Evolutionary conservation across 2,113 vertebrate species (phyloP), one percentile per base, ranked within the genome.

Genomic region (Pterocles gutturalis): DNA sequence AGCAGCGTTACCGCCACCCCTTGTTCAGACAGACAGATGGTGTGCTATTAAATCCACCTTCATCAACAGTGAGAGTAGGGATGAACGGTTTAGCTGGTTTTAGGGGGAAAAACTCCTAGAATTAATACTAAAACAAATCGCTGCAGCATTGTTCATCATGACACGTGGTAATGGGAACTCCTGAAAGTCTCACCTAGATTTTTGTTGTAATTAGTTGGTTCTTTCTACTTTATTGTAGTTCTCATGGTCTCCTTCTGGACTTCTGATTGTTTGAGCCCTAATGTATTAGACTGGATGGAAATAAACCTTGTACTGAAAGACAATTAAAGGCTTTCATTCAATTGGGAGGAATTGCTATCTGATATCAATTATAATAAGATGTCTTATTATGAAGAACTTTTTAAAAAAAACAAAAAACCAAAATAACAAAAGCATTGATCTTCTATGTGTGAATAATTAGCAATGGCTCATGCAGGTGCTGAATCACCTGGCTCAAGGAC

Each of bases 11-110:
- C 28, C 11, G 34, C 51, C 22, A 19, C 21, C 78, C 80, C 64
- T 90, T 92, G n/a, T 77, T 93, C 46, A 85, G 65, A 17, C 16
- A 57, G 83, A 75, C 93, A 96, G 93, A 96, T 95, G 94, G 91
- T 76, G 51, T 53, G 38, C 72, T 65, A 5, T 78, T 88, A 87
- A 96, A 92, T 95, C 83, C 54, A 78, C 90, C 89, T 38, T 96
- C 53, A 76, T 90, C 83, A 69, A 7, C 38, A 69, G 75, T n/a
- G 46, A 83, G 54, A 46, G 66, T 3, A 22, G 43, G 14, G 60
- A 79, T 48, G 29, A 79, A 67, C 71, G 48, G 10, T 83, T 92
- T 77, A 77, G 33, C 38, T 76, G 43, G 36, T 49, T 72, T 87
- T 15, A 26, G 17, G 6, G 7, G 12, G 22, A 10, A 29, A 17